Evolutionary conservation across 1,140 invertebrate species (phyloP), one percentile per base, ranked within the genome.

Genomic region (Eumaeus atala): DNA sequence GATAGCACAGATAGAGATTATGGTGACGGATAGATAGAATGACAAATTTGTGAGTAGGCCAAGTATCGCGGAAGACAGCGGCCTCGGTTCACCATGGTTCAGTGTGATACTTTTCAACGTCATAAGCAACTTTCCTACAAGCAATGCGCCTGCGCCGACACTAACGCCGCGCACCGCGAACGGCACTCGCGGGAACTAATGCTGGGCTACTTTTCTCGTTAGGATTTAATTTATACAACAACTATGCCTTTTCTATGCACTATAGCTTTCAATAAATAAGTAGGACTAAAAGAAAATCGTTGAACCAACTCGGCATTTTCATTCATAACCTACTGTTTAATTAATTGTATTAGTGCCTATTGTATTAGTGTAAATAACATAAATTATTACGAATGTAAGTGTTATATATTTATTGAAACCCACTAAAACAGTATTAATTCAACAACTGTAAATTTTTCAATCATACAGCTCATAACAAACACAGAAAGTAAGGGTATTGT

Each of bases 71-170:
- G 77, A 83, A 82, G 78, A 82, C 77, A 71, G 59, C 59, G 72
- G 64, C 62, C 72, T 69, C 72, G 76, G 80, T 86, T 86, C 83
- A 84, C 72, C 73, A 70, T 83, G 71, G 83, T 86, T 84, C 83
- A 86, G 78, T 70, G 83, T 86, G 81, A 86, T 77, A 86, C 83
- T 86, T 86, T 73, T 67, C 70, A 66, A 82, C 79, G 79, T 83
- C 77, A 82, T 79, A 76, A 78, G 72, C 79, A 86, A 86, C 83
- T 86, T 86, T 86, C 83, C 83, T 86, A 86, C 72, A 75, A 84
- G 83, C 74, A 79, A 84, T 86, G 81, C 77, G 77, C 72, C 72
- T 67, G 66, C 52, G 62, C 51, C 58, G 68, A 67, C 64, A 52
- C 59, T 51, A 72, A 74, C 75, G 77, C 72, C 73, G 62, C 71